phyloP scores from a whole-genome alignment of 2,888 invertebrate genomes.

The Lasioglossum villosulum region DNA sequence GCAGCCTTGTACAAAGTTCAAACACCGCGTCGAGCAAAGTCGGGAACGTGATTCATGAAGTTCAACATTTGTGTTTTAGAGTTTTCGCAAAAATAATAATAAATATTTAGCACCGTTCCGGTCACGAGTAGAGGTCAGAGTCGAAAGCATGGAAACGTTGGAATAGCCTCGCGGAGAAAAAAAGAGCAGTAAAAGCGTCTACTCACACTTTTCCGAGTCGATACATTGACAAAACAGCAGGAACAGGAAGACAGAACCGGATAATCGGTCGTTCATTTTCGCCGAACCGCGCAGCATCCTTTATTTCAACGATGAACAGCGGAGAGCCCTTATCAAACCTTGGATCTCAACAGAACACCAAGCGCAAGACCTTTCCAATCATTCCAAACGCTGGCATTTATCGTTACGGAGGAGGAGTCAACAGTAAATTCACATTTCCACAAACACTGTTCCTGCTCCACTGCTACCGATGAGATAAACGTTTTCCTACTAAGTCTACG shows the following conservation, averaged over 20 bases:
- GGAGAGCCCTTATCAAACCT: background rate
- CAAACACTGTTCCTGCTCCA: background rate
- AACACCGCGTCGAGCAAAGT: background rate
- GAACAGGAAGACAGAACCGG: conserved; percentile 22
- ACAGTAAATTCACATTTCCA: background rate
- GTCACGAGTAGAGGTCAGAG: background rate
- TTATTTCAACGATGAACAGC: background rate
- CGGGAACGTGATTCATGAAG: background rate
- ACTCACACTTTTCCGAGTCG: conserved; percentile 60
- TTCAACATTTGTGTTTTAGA: too few relatives aligned
- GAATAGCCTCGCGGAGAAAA: background rate
- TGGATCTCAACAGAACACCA: background rate
- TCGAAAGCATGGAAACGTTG: background rate
- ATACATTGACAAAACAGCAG: conserved; percentile 18
- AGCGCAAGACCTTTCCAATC: background rate
- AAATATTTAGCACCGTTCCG: background rate
- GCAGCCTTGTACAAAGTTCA: background rate
- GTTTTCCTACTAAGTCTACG: background rate
- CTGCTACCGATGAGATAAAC: background rate
- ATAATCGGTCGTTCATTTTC: conserved; percentile 51
- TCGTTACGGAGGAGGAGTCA: background rate
- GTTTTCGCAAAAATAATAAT: background rate
- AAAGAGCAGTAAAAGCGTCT: background rate
- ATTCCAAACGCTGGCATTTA: background rate
- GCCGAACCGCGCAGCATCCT: background rate